Conservation (phyloP, 2,888 invertebrate species). For the Pinctada fucata region DNA sequence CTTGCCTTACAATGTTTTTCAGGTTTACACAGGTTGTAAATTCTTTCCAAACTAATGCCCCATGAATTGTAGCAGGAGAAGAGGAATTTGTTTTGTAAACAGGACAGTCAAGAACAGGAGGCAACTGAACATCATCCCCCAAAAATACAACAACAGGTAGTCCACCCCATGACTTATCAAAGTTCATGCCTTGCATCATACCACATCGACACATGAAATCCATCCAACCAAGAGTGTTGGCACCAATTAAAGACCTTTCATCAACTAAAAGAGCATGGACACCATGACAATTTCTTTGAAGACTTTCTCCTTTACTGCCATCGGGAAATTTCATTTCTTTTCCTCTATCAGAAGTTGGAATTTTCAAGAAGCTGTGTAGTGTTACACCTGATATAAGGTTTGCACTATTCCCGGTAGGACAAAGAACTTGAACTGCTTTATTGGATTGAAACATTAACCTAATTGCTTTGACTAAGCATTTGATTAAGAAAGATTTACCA, state of each 20-base stretch:
- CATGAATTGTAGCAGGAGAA: slow-evolving; percentile 25
- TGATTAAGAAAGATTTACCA: slow-evolving; percentile 43
- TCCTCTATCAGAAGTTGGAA: slow-evolving; percentile 31
- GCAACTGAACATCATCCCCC: slow-evolving; percentile 45
- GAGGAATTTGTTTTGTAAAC: slow-evolving; percentile 30
- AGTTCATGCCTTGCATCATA: slow-evolving; percentile 25
- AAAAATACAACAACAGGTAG: slow-evolving; percentile 51
- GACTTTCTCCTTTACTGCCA: slow-evolving; percentile 3
- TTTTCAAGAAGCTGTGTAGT: slow-evolving; percentile 42
- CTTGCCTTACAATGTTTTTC: slow-evolving; percentile 25
- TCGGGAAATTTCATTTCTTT: slow-evolving; percentile 28
- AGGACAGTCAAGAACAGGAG: slow-evolving; percentile 41
- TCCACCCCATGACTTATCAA: slow-evolving; percentile 40
- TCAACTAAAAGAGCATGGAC: slow-evolving; percentile 31
- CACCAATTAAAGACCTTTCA: slow-evolving; percentile 36
- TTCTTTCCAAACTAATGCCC: slow-evolving; percentile 29
- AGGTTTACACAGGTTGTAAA: slow-evolving; percentile 16
- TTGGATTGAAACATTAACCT: slow-evolving; percentile 33
- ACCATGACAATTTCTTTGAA: slow-evolving; percentile 34
- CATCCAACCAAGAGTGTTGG: slow-evolving; percentile 43
- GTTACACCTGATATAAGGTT: slow-evolving; percentile 43
- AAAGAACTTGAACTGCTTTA: slow-evolving; percentile 38
- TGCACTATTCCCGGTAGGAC: slow-evolving; percentile 44
- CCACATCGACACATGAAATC: slow-evolving; percentile 35
- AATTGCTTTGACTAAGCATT: slow-evolving; percentile 38